Conservation (phyloP, 2,113 vertebrate species). For the Lepidiolamprologus cunningtoni region DNA sequence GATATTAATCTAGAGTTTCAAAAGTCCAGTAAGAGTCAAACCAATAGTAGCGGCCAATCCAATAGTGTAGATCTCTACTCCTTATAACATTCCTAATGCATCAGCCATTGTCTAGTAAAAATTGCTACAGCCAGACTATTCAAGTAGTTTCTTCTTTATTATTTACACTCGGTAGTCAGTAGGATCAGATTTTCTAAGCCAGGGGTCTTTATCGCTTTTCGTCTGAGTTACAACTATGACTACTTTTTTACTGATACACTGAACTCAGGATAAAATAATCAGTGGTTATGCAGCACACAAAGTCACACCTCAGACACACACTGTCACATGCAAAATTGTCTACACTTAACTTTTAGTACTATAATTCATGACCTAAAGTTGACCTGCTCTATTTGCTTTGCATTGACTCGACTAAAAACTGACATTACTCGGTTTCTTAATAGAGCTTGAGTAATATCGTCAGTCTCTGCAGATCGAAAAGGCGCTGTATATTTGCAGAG, state of each 20-base stretch:
- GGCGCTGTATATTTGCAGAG: neutral
- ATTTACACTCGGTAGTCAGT: constrained; percentile 58
- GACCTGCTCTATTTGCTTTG: neutral
- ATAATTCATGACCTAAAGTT: neutral
- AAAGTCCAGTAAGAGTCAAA: constrained; percentile 5
- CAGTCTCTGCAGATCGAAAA: neutral
- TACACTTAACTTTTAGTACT: neutral
- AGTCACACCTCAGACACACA: neutral
- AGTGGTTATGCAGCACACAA: neutral
- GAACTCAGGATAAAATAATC: neutral
- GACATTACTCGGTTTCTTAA: neutral
- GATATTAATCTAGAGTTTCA: neutral
- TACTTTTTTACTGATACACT: constrained; percentile 23
- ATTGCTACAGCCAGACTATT: neutral
- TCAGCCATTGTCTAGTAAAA: neutral
- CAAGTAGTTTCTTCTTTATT: constrained; percentile 67
- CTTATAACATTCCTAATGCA: neutral
- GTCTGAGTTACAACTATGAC: constrained; percentile 35
- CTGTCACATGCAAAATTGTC: neutral
- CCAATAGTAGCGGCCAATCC: neutral
- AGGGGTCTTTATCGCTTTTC: constrained; percentile 17
- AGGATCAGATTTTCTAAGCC: constrained; percentile 64
- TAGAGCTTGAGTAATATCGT: neutral
- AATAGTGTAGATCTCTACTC: constrained; percentile 10
- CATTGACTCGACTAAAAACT: neutral